Conservation (phyloP, 2,113 vertebrate species). For the Brachyhypopomus gauderio region DNA sequence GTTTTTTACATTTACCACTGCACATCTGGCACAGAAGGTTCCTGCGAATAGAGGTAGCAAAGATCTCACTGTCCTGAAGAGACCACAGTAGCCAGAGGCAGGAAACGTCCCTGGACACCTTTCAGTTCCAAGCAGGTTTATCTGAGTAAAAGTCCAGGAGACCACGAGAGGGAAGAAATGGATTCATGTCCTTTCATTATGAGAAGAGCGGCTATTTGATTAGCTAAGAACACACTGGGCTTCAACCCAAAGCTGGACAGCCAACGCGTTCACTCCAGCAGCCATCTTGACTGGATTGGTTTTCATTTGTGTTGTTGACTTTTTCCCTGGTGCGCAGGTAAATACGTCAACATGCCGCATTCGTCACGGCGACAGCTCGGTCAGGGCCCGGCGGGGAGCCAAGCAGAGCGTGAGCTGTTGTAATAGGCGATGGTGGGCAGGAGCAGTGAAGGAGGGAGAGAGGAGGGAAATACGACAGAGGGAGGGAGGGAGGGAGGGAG, state of each 20-base stretch:
- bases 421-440: neutral
- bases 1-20: neutral
- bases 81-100: too few relatives aligned
- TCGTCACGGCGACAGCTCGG: neutral
- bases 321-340: neutral
- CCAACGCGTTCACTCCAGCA: neutral
- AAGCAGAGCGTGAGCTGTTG: slow-evolving; percentile 13
- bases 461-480: neutral
- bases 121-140: too few relatives aligned
- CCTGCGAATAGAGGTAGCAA: neutral
- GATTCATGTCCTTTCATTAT: too few relatives aligned
- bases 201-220: too few relatives aligned
- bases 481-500: neutral
- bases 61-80: neutral
- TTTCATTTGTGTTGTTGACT: neutral
- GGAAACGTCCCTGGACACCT: too few relatives aligned
- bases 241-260: neutral
- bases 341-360: neutral
- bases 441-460: neutral
- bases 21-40: neutral
- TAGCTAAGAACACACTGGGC: too few relatives aligned
- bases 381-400: neutral
- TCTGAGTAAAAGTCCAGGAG: too few relatives aligned
- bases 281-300: neutral
- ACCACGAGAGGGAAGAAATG: too few relatives aligned